Evolutionary conservation across 2,113 vertebrate genomes (phyloP).

Genomic region (Cephalopholis sonnerati): DNA sequence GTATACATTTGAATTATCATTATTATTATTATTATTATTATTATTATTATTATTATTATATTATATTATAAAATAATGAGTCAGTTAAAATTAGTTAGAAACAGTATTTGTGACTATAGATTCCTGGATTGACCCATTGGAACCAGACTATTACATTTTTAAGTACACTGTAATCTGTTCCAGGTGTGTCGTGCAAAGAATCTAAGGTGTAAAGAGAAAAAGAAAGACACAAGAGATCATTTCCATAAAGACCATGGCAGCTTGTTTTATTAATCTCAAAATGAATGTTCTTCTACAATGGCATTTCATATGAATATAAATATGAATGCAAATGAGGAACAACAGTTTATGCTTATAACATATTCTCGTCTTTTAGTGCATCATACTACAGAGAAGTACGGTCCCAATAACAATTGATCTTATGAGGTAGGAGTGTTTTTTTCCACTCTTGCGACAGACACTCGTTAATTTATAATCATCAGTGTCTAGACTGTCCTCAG

Average conservation of each 20-base stretch:
- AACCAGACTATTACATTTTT: no score
- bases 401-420: background rate
- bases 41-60: no score
- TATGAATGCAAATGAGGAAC: background rate
- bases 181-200: no score
- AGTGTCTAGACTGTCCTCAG: background rate
- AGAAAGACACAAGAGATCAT: background rate
- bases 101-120: no score
- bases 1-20: no score
- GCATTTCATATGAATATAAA: no score
- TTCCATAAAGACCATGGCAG: background rate
- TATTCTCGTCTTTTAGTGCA: background rate
- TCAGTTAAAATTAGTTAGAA: no score
- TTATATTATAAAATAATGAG: no score
- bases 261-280: background rate
- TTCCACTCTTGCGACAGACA: background rate
- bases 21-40: no score
- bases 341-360: background rate
- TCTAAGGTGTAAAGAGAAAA: background rate
- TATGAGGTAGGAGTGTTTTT: background rate
- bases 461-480: background rate
- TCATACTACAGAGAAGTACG: background rate
- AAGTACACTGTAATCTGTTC: no score
- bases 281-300: background rate
- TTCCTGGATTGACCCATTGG: no score